Percentiles rank a stretch among this genome's conserved stretches.
Conservation (phyloP, 2,888 invertebrate species). For the Bombylius discolor region DNA sequence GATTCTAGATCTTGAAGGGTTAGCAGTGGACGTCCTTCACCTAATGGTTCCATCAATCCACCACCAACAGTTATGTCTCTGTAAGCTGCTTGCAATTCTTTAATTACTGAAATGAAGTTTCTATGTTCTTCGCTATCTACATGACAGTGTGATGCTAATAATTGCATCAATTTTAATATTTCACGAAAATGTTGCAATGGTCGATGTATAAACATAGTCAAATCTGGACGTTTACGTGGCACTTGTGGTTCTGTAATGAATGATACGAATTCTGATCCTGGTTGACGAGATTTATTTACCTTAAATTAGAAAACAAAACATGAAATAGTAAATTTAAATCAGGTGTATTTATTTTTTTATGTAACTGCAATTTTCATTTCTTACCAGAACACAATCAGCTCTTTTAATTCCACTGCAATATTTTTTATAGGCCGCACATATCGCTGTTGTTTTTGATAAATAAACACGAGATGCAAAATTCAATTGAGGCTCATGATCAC, state of each 20-base stretch:
- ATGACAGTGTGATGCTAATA: slow-evolving; percentile 37
- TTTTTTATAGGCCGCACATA: slow-evolving; percentile 65
- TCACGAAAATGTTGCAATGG: slow-evolving; percentile 70
- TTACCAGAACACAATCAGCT: slow-evolving; percentile 70
- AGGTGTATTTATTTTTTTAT: not conserved
- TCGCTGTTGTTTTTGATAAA: slow-evolving; percentile 56
- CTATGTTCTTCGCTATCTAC: slow-evolving; percentile 36
- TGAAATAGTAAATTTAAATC: not conserved
- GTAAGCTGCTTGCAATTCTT: slow-evolving; percentile 49
- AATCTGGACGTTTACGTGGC: slow-evolving; percentile 67
- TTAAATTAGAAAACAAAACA: slow-evolving; percentile 17
- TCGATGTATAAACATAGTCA: slow-evolving; percentile 71
- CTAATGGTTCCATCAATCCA: slow-evolving; percentile 73
- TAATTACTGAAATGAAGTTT: slow-evolving; percentile 34
- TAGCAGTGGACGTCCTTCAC: slow-evolving; percentile 67
- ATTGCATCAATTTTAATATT: slow-evolving; percentile 45
- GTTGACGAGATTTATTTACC: slow-evolving; percentile 58
- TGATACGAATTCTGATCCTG: slow-evolving; percentile 64
- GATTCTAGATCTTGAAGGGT: slow-evolving; percentile 77
- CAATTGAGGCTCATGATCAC: slow-evolving; percentile 57
- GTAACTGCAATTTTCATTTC: not conserved
- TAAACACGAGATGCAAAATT: slow-evolving; percentile 57
- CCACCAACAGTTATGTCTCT: slow-evolving; percentile 73
- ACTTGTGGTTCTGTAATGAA: slow-evolving; percentile 71
- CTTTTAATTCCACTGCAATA: slow-evolving; percentile 74